Evolutionary conservation across 2,888 invertebrate genomes (phyloP), one percentile per base, ranked within the genome.

Genomic region (Altica lythri): DNA sequence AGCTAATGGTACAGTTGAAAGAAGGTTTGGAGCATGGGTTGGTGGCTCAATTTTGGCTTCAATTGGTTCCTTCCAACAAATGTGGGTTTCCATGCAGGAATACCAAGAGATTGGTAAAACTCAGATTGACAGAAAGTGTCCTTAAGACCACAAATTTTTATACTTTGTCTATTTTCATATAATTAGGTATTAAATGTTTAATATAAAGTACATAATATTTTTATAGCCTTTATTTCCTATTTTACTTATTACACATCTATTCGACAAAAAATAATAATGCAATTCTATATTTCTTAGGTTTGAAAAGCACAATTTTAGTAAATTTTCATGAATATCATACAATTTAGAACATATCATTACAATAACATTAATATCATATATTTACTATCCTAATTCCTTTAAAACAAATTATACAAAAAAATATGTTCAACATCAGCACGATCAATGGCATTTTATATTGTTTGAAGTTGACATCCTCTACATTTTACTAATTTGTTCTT

Each of bases 71-170:
- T 99, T 99, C 81, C 99, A 99, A 73, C 98, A 99, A 78, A 96
- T 99, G 95, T 99, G 99, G 99, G 95, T 99, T 66, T 96, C 96
- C 0, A 95, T 95, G 67, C 96, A 97, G 75, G 99, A 99, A 76
- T 99, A 98, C 75, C 97, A 99, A 70, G 99, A 99, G 73, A 91
- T 90, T 0, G 99, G 99, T 16, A 97, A 96, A 72, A 86, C 90
- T 29, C 96, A 97, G 78, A 92, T 99, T 34, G 99, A 99, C 71
- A 83, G 97, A 71, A 99, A 99, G 77, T 92, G 92, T 68, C 92
- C 92, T 50, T 92, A 84, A 78, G 32, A 27, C n/a, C 8, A 34
- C 13, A 22, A 22, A 18, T 30, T 34, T 19, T 32, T 46, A 25
- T 32, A 22, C 17, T 40, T 22, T 25, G 14, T n/a, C 22, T 40